These are phyloP conservation scores for Bombycilla garrulus DNA, from an alignment of 2,113 vertebrate species.

Conservation along the genomic window DNA sequence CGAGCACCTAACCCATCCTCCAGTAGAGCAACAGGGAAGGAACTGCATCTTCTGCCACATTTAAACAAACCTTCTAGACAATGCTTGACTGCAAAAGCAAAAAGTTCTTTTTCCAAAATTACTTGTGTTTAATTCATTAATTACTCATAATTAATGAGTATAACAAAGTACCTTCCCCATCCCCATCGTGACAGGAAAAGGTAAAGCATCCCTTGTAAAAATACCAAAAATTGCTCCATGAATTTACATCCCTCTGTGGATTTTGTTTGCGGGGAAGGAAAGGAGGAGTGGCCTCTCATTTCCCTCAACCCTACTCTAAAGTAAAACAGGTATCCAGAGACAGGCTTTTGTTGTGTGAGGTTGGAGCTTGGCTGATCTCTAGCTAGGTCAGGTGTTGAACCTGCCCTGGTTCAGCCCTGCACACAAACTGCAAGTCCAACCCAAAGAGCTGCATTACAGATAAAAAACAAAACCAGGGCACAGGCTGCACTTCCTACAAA, in stretches of 20 bases:
- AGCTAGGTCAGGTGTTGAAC: rapidly evolving
- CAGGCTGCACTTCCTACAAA: background rate
- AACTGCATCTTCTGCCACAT: background rate
- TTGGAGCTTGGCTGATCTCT: background rate
- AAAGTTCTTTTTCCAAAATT: background rate
- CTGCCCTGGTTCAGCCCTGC: no score
- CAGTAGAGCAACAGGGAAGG: background rate
- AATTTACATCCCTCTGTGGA: background rate
- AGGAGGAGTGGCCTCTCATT: background rate
- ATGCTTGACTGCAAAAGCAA: background rate
- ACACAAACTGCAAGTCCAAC: background rate
- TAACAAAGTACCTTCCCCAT: background rate
- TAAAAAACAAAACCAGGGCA: background rate
- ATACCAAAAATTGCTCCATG: background rate
- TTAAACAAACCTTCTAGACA: background rate
- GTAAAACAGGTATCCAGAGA: background rate
- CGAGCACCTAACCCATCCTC: background rate
- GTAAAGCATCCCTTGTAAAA: background rate
- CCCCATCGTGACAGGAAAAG: background rate
- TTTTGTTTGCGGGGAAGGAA: background rate
- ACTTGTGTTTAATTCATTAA: background rate
- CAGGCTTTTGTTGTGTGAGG: rapidly evolving
- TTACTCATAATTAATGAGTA: background rate
- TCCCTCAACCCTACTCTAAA: background rate
- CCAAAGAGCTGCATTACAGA: rapidly evolving